Base-by-base conservation (phyloP, 1,140 invertebrate genomes). In the Diorhabda elongata region DNA sequence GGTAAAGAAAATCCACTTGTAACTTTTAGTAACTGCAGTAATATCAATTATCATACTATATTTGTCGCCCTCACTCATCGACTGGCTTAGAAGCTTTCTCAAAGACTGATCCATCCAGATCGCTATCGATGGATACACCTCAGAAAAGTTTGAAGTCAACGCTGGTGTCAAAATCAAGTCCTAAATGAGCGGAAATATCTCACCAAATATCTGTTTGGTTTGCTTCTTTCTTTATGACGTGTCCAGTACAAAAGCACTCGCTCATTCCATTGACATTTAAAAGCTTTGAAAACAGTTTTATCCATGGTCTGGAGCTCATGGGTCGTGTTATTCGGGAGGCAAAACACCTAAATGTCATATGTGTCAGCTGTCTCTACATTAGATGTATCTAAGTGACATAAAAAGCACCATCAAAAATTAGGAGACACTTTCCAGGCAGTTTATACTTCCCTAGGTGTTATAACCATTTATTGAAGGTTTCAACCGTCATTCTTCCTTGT, bases 291-390 rank as follows among this genome's bases (percentile, higher is more conserved):
- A 4, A 81, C 76, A 8, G 74, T 47, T 74, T 81, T 82, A 68
- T 82, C 77, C n/a, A 83, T 69, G 0, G 77, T 81, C 66, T 83
- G 81, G 3, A 82, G 67, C 72, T 82, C 80, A 71, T 82, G 81
- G 4, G 77, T 82, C 0, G 78, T 82, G 57, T 82, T 26, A 26
- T 26, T 26, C 26, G 26, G 26, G 26, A 26, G 26, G 26, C 26
- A 26, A 26, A 26, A 26, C 26, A 26, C 0, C 1, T 26, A 1
- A 26, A 26, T 26, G 26, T 26, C 26, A 26, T 26, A 2, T 26
- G 26, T 26, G 26, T 26, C 26, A 26, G 26, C 26, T 26, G 26
- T 26, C 26, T 26, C 76, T 5, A 75, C 71, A 68, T 75, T 76
- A 6, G 68, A 44, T 8, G 26, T 26, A 26, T 26, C 26, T 26